Evolutionary conservation across 1,140 invertebrate species (phyloP).

Genomic region (Aphelenchoides avenae): DNA sequence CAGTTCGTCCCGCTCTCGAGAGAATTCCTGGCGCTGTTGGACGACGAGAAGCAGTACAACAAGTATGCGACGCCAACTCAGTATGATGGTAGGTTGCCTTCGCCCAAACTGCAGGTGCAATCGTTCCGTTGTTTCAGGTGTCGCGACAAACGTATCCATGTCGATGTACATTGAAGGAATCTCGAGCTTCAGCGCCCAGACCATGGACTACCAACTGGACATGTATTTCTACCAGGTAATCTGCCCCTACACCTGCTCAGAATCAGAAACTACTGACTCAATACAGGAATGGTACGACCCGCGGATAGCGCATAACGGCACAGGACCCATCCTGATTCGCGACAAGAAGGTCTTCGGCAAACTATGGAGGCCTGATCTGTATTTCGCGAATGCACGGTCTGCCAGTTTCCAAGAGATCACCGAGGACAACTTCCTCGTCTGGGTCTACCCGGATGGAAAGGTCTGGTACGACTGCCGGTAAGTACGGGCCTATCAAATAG

Average conservation of each 20-base stretch:
- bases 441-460: conserved; percentile 55
- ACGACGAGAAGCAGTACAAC: conserved; percentile 47
- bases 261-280: too few relatives aligned
- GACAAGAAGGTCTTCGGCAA: conserved; percentile 52
- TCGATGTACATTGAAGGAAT: conserved; percentile 60
- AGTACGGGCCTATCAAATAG: neutral
- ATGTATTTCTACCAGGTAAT: conserved; percentile 58
- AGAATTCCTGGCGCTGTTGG: conserved; percentile 47
- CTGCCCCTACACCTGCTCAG: conserved; percentile 5
- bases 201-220: conserved; percentile 58
- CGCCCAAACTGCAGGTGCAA: neutral
- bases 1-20: too few relatives aligned
- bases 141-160: conserved; percentile 54
- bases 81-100: conserved; percentile 42
- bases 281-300: conserved; percentile 53
- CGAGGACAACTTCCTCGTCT: conserved; percentile 56
- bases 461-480: conserved; percentile 55
- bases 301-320: conserved; percentile 48
- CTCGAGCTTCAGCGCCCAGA: conserved; percentile 54
- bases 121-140: conserved; percentile 40
- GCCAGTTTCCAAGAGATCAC: conserved; percentile 55
- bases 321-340: conserved; percentile 49
- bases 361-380: conserved; percentile 57
- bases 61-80: conserved; percentile 56
- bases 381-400: conserved; percentile 55